A percentile compares a stretch with the other conserved stretches of the same genome.
phyloP scores from a whole-genome alignment of 2,797 vertebrate genomes.

The Darevskia nairensis region DNA sequence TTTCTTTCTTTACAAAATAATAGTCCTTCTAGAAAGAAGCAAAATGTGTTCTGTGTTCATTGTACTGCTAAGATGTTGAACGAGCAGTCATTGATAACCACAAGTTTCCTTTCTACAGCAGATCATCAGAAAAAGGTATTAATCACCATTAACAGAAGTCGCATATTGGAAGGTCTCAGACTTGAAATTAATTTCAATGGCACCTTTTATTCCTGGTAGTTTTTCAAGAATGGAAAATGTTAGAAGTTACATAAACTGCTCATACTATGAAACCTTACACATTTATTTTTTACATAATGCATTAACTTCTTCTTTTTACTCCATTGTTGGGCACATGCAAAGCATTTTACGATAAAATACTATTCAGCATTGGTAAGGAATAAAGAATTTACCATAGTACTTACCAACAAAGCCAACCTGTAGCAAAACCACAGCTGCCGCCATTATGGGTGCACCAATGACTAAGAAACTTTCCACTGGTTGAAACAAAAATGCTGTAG shows the following conservation, averaged over 20 bases:
- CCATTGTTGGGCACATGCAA: neutral
- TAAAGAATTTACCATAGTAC: conserved; percentile 56
- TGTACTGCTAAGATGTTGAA: neutral
- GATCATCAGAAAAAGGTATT: neutral
- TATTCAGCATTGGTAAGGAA: conserved; percentile 26
- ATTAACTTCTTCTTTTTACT: neutral
- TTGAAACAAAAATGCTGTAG: conserved; percentile 75
- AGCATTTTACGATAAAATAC: conserved; percentile 29
- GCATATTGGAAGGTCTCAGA: neutral
- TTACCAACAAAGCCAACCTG: conserved; percentile 77
- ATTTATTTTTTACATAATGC: neutral
- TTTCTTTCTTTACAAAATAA: too few species aligned
- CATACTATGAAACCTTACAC: neutral
- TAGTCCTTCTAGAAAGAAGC: too few species aligned
- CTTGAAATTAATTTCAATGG: conserved; percentile 17
- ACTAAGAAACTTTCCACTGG: conserved; percentile 72
- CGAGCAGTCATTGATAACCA: neutral
- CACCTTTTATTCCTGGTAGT: neutral
- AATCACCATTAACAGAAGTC: neutral
- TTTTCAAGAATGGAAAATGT: neutral
- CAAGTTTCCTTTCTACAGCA: neutral
- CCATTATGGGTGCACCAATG: conserved; percentile 68
- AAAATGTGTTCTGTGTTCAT: neutral
- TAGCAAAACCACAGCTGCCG: conserved; percentile 69
- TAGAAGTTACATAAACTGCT: neutral